Evolutionary conservation across 2,888 invertebrate species (phyloP), one percentile per base, ranked within the genome.

Genomic region (Monoplex corrugatus): DNA sequence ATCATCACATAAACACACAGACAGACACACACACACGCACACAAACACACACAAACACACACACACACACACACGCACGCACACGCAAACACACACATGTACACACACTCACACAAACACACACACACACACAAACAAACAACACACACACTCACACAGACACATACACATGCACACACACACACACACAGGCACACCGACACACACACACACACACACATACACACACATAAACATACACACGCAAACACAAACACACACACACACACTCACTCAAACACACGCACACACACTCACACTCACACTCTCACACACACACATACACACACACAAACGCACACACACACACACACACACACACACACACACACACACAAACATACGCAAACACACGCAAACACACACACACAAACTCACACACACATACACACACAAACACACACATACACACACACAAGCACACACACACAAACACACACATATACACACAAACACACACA

Each of bases 121-220:
- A n/a, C n/a, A n/a, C n/a, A n/a, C n/a, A n/a, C n/a, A n/a, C n/a
- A n/a, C n/a, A n/a, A n/a, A n/a, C n/a, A n/a, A n/a, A n/a, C n/a
- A n/a, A n/a, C n/a, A 63, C 63, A 63, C 13, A 63, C 63, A 63
- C 63, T 28, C 63, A 63, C 63, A 23, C 63, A 63, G 23, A 63
- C 13, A 63, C 63, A 63, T 28, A 63, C 13, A 63, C 63, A 23
- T 28, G 23, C 13, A 23, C 63, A 23, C 63, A 23, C 13, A 23
- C 63, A 23, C 63, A 23, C 63, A 23, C 63, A 23, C 63, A 63
- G 23, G 28, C 23, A 23, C 63, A 63, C 23, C 3, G 32, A 75
- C 75, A 35, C 75, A 75, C 75, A 35, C 75, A 75, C 75, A 75
- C 75, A 75, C 75, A 75, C 75, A 35, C 75, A 75, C 75, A 35